Evolutionary conservation across 2,113 vertebrate species (phyloP), one percentile per base, ranked within the genome.

Genomic region (Periophthalmodon schlosseri): DNA sequence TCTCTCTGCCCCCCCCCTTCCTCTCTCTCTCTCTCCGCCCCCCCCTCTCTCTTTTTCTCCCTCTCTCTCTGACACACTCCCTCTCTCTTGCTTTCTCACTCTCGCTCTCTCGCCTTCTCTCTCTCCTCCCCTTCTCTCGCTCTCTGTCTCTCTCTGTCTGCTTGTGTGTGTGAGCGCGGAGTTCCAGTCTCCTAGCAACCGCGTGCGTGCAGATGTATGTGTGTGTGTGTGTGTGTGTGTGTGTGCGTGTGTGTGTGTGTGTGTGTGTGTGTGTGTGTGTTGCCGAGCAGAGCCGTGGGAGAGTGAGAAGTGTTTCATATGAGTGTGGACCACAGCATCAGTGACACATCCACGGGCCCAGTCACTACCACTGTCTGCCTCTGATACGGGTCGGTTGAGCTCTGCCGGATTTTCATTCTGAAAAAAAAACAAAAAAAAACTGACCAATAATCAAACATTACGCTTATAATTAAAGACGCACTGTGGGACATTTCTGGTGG

Each of bases 241-340:
- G 13, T 33, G 13, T 33, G 21, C 34, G 24, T 65, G 63, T 39
- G 63, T 12, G 18, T 4, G 63, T 20, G 33, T 11, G 63, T 6
- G 16, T 39, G 63, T 34, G 16, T 36, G 60, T 63, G 34, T 39
- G 33, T 36, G 34, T 9, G 34, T 3, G 63, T 44, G 63, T 65
- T 65, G 34, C 63, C 63, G 63, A 65, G 63, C 63, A 65, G 63
- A 65, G 63, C 15, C 34, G 63, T 65, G 63, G 34, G 63, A 65
- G 63, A 65, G 63, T 65, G 63, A 65, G 63, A 65, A 65, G 34
- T 39, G 63, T 39, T 28, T 65, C 63, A 65, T 39, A n/a, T 65
- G 34, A 12, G 63, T 16, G 24, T 36, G 33, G 18, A 39, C 34
- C 63, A n/a, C 33, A 65, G 33, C 33, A 65, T 65, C 34, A 65